A percentile compares a stretch with the other conserved stretches of the same genome.
Conservation (phyloP, 2,888 invertebrate species). For the Drosophila buzzatii region DNA sequence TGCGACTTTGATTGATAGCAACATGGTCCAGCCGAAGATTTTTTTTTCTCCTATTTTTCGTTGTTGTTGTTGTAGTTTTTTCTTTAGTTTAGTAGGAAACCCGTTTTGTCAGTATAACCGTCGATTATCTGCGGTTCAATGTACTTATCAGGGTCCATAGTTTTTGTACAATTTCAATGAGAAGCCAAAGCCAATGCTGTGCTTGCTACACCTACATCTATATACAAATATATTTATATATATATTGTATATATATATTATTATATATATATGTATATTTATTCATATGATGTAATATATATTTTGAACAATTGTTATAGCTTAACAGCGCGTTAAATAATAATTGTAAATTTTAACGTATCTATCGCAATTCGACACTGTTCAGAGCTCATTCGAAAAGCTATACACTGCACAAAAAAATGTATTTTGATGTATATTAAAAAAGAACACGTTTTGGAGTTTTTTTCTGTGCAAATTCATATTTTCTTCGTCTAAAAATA, state of each 20-base stretch:
- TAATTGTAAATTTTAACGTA: slow-evolving; percentile 29
- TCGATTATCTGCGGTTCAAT: slow-evolving; percentile 76
- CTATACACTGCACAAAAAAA: slow-evolving; percentile 23
- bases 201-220: slow-evolving; percentile 2
- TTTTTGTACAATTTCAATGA: slow-evolving; percentile 4
- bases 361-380: slow-evolving; percentile 19
- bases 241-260: neutral
- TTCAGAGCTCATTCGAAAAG: neutral
- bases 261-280: neutral
- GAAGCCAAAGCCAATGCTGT: neutral
- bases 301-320: slow-evolving; percentile 8
- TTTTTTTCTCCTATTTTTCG: slow-evolving; percentile 27
- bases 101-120: slow-evolving; percentile 62
- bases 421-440: too few relatives aligned
- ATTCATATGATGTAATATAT: neutral
- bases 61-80: neutral
- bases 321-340: slow-evolving; percentile 11
- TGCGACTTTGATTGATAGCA: slow-evolving; percentile 72
- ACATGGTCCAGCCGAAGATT: slow-evolving; percentile 35
- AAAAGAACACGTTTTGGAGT: neutral
- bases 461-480: too few relatives aligned
- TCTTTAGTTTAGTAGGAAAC: slow-evolving; percentile 46
- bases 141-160: slow-evolving; percentile 67
- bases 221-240: neutral
- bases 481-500: neutral